These are phyloP conservation scores for Pygocentrus nattereri DNA, from an alignment of 2,797 vertebrate species.

Conservation along the genomic window DNA sequence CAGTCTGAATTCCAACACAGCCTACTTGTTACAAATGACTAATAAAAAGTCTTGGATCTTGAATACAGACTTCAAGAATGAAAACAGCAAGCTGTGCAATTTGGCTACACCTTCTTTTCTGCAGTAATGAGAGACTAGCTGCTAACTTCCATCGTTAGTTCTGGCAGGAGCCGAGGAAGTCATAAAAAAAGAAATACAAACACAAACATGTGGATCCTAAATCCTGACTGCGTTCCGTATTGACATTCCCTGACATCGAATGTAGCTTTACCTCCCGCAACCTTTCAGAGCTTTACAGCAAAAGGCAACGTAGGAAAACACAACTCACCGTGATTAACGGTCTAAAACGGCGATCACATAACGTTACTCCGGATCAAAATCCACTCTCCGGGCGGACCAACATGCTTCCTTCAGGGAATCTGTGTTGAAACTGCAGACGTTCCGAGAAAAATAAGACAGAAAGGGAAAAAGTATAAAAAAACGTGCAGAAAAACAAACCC, in stretches of 20 bases:
- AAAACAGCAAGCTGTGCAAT: conserved; percentile 15
- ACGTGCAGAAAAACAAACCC: neutral
- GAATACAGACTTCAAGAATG: conserved; percentile 1
- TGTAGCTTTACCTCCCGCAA: neutral
- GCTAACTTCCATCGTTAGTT: neutral
- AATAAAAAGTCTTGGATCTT: conserved; percentile 31
- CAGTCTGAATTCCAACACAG: conserved; percentile 16
- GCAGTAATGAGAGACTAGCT: neutral
- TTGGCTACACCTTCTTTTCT: conserved; percentile 3
- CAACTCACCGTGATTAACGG: conserved; percentile 73
- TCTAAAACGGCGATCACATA: conserved; percentile 80
- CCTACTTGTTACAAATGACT: neutral
- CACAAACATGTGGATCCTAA: neutral
- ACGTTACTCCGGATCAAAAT: conserved; percentile 75
- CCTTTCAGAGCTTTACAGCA: neutral
- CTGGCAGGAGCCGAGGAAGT: conserved; percentile 21
- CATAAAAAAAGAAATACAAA: neutral
- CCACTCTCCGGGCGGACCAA: conserved; percentile 72
- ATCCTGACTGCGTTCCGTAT: neutral
- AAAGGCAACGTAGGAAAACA: conserved; percentile 15
- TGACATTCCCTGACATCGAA: neutral
- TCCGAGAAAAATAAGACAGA: conserved; percentile 54
- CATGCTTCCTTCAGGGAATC: conserved; percentile 73
- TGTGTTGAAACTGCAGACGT: conserved; percentile 73
- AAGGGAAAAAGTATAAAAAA: conserved; percentile 43